Conservation (phyloP, 2,888 invertebrate genomes). For the Tenthredo livida region DNA sequence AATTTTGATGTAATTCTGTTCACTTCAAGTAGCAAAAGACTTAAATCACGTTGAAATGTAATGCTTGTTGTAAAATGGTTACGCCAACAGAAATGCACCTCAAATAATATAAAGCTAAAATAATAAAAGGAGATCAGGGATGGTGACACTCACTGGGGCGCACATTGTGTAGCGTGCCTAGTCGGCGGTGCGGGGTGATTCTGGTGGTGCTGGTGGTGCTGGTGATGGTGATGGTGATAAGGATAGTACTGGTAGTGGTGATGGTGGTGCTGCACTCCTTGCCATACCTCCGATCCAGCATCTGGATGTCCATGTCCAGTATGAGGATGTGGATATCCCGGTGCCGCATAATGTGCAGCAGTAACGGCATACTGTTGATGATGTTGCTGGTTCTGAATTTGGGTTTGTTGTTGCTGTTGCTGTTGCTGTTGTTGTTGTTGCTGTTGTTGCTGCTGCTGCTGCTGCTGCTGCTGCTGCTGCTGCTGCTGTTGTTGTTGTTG, state of each 20-base stretch:
- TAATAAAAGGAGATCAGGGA: slow-evolving; percentile 29
- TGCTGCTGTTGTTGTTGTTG: slow-evolving; percentile 69
- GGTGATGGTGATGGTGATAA: slow-evolving; percentile 81
- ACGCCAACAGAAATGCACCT: neutral
- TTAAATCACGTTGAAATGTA: too few relatives aligned
- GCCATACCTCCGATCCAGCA: slow-evolving; percentile 83
- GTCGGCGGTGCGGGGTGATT: slow-evolving; percentile 78
- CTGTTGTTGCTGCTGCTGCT: slow-evolving; percentile 61
- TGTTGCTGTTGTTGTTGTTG: slow-evolving; percentile 72
- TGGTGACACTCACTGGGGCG: slow-evolving; percentile 81
- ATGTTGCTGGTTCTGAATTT: slow-evolving; percentile 54
- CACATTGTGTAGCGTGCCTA: slow-evolving; percentile 75
- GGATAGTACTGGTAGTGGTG: slow-evolving; percentile 84
- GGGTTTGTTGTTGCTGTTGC: slow-evolving; percentile 65
- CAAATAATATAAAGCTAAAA: neutral
- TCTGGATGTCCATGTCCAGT: slow-evolving; percentile 77
- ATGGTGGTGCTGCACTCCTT: slow-evolving; percentile 80
- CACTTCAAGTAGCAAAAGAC: too few relatives aligned
- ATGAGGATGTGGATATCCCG: slow-evolving; percentile 73
- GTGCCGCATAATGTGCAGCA: slow-evolving; percentile 71
- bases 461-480: slow-evolving; percentile 72
- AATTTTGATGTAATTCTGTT: too few relatives aligned
- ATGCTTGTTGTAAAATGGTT: too few relatives aligned
- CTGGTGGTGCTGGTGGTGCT: slow-evolving; percentile 72
- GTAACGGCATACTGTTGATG: slow-evolving; percentile 69